Conservation (phyloP, 2,797 vertebrate species). For the Telmatherina bonti region DNA sequence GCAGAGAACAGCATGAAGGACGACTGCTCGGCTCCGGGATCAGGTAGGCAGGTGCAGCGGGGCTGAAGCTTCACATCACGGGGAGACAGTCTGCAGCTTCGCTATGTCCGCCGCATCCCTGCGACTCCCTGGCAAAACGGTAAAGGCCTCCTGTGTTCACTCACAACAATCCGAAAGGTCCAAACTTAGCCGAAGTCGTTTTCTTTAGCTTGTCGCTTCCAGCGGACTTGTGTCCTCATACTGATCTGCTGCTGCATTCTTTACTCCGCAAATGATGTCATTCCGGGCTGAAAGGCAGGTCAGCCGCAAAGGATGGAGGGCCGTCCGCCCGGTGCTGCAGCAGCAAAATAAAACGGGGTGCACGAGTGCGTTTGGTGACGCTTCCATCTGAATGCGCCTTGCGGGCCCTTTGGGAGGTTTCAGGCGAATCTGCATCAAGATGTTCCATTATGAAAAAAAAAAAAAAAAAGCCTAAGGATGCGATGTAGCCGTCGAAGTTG, state of each 20-base stretch:
- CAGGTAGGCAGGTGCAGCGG: slow-evolving; percentile 59
- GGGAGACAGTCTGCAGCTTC: slow-evolving; percentile 26
- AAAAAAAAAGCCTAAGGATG: neutral
- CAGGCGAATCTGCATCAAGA: slow-evolving; percentile 27
- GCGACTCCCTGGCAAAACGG: slow-evolving; percentile 55
- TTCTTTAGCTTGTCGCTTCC: neutral
- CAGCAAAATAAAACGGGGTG: slow-evolving; percentile 67
- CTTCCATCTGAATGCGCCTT: slow-evolving; percentile 46
- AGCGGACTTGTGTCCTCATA: slow-evolving; percentile 12
- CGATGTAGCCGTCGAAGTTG: slow-evolving; percentile 17
- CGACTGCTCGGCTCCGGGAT: slow-evolving; percentile 34
- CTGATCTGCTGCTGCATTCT: slow-evolving; percentile 25
- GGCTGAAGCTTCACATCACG: slow-evolving; percentile 34
- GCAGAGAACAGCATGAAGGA: slow-evolving; percentile 59
- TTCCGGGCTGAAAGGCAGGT: slow-evolving; percentile 64
- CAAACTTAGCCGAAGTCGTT: slow-evolving; percentile 62
- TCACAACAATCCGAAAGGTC: slow-evolving; percentile 9
- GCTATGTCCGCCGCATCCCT: slow-evolving; percentile 59
- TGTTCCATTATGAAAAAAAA: slow-evolving; percentile 22
- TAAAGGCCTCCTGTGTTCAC: slow-evolving; percentile 61
- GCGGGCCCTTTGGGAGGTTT: slow-evolving; percentile 18
- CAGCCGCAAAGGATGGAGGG: slow-evolving; percentile 59
- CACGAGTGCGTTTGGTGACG: slow-evolving; percentile 55
- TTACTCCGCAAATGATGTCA: slow-evolving; percentile 49
- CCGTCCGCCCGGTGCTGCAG: slow-evolving; percentile 63